phyloP scores from a whole-genome alignment of 1,140 invertebrate species.

The Hyles euphorbiae region DNA sequence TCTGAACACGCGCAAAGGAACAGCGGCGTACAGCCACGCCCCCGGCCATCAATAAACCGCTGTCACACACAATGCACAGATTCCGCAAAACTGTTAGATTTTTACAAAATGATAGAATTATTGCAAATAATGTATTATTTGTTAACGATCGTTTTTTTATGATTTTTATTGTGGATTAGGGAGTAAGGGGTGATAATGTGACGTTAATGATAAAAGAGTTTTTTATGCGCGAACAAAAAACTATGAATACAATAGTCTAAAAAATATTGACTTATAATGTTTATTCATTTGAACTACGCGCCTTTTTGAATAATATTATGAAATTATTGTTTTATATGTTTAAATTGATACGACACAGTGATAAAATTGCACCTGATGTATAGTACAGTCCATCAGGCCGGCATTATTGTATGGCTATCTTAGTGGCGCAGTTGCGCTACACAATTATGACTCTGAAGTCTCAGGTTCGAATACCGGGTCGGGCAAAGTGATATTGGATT shows the following conservation, averaged over 20 bases:
- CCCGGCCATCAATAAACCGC: constrained; percentile 40
- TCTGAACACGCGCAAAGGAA: constrained; percentile 24
- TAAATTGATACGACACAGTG: too few species aligned
- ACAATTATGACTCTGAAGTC: too few species aligned
- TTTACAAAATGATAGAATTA: constrained; percentile 23
- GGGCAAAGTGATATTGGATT: too few species aligned
- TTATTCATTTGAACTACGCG: neutral
- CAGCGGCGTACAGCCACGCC: constrained; percentile 36
- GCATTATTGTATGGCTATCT: too few species aligned
- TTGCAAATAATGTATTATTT: constrained; percentile 31
- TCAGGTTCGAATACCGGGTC: too few species aligned
- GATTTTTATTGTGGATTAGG: neutral
- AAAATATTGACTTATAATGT: neutral
- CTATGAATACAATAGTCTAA: neutral
- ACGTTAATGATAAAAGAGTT: neutral
- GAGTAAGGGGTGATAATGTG: constrained; percentile 4
- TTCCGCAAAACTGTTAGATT: constrained; percentile 42
- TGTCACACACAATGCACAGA: constrained; percentile 34
- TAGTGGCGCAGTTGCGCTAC: too few species aligned
- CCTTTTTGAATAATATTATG: too few species aligned
- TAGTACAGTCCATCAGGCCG: too few species aligned
- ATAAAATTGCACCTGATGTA: too few species aligned
- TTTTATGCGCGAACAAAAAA: neutral
- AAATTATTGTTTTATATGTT: too few species aligned
- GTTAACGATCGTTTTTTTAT: neutral